Conservation (phyloP, 2,113 vertebrate species). For the Odocoileus virginianus region DNA sequence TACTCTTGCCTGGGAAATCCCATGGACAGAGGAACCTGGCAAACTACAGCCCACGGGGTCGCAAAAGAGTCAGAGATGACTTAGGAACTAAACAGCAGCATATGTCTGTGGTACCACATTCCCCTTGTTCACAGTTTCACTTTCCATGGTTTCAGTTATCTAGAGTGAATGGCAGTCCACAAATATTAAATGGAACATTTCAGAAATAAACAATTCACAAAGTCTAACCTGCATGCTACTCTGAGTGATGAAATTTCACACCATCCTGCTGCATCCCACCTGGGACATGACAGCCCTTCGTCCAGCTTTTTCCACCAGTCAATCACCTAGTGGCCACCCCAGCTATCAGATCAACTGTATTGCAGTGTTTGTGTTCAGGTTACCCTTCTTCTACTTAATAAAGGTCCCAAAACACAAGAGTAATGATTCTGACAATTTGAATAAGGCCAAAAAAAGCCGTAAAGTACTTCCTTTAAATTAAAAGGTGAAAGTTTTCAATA, state of each 20-base stretch:
- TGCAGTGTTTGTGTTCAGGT: neutral
- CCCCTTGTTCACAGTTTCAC: neutral
- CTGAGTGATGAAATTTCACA: neutral
- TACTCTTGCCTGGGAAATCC: neutral
- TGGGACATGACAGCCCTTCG: neutral
- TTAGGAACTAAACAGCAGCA: neutral
- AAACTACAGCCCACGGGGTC: neutral
- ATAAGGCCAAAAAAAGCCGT: neutral
- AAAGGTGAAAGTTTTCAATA: neutral
- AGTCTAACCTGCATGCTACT: neutral
- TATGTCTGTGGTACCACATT: neutral
- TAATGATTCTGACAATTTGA: neutral
- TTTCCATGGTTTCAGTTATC: neutral
- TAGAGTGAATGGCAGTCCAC: neutral
- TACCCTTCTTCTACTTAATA: neutral
- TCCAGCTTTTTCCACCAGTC: neutral
- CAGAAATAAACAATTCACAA: neutral
- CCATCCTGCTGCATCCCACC: neutral
- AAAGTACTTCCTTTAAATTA: neutral
- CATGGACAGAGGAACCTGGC: neutral
- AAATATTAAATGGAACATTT: neutral
- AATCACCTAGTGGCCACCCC: neutral
- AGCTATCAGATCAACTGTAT: neutral
- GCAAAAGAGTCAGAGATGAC: neutral
- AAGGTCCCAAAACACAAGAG: neutral